phyloP scores from a whole-genome alignment of 2,113 vertebrate genomes.

The Syrmaticus mikado region DNA sequence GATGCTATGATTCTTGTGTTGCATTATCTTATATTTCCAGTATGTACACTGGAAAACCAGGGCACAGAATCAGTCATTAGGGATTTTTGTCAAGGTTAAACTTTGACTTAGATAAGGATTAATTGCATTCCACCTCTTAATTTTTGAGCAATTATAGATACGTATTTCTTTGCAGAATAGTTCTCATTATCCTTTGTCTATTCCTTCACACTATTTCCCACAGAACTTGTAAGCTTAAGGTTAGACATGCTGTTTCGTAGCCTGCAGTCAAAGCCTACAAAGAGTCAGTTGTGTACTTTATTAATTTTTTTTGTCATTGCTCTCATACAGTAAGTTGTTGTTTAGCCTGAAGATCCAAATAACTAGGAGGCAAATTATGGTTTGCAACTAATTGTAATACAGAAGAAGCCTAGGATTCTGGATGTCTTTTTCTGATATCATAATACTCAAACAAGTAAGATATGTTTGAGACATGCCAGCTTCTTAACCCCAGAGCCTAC shows the following conservation, averaged over 20 bases:
- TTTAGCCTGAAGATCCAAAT: slow-evolving; percentile 40
- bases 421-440: neutral
- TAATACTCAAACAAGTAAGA: neutral
- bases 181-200: neutral
- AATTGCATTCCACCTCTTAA: slow-evolving; percentile 8
- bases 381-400: slow-evolving; percentile 48
- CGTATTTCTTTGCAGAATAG: neutral
- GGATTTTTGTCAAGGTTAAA: neutral
- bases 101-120: neutral
- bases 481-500: slow-evolving; percentile 24
- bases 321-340: neutral
- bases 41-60: neutral
- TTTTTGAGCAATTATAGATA: neutral
- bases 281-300: slow-evolving; percentile 42
- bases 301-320: neutral
- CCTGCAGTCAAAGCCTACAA: slow-evolving; percentile 6
- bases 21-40: neutral
- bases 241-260: slow-evolving; percentile 18
- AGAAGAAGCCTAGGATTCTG: slow-evolving; percentile 6
- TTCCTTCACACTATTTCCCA: neutral
- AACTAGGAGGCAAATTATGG: slow-evolving; percentile 26
- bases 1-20: neutral
- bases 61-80: neutral
- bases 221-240: neutral
- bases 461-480: neutral